Base-by-base conservation (phyloP, 2,113 vertebrate genomes). In the Prionailurus viverrinus region DNA sequence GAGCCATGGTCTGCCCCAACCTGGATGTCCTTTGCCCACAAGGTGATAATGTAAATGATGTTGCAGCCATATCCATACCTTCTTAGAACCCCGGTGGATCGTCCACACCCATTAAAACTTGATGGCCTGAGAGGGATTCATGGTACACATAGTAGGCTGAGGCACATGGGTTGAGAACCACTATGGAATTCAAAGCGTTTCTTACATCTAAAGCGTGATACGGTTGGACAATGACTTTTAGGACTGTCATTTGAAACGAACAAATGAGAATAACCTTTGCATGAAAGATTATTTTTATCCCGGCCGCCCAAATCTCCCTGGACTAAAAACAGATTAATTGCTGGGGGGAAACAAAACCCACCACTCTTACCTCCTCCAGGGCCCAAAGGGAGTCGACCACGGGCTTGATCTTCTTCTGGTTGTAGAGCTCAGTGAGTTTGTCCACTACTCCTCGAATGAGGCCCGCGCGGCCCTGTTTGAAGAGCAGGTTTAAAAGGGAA, bases 321-420 rank as follows among this genome's bases (percentile, higher is more conserved):
- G 27, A 41, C 11, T 10, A 19, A 61, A 41, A 25, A 4, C 19
- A 58, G 53, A 48, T 25, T 25, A 4, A 7, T 82, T 61, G 16
- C 90, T 4, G 21, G 31, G 55, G 63, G 36, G 18, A 23, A 8
- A 1, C 5, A 66, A 7, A 79, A 36, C 7, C 45, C 51, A 1
- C 61, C 83, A 33, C 23, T 78, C 99, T 98, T 99, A 99, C 99
- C 99, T 99, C 99, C 98, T 99, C 99, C 98, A 99, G 98, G 14
- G 99, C 99, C 99, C 99, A 99, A 7, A 99, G 97, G 2, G 99
- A 99, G 99, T 99, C 99, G 96, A 99, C 99, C 63, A 99, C 98
- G 7, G 99, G 99, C 97, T 99, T 99, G 98, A 99, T 99, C 98
- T 99, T 99, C 99, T 99, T 99, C 96, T 98, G 98, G 33, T 98